Conservation (phyloP, 2,113 vertebrate genomes). For the Passer domesticus region DNA sequence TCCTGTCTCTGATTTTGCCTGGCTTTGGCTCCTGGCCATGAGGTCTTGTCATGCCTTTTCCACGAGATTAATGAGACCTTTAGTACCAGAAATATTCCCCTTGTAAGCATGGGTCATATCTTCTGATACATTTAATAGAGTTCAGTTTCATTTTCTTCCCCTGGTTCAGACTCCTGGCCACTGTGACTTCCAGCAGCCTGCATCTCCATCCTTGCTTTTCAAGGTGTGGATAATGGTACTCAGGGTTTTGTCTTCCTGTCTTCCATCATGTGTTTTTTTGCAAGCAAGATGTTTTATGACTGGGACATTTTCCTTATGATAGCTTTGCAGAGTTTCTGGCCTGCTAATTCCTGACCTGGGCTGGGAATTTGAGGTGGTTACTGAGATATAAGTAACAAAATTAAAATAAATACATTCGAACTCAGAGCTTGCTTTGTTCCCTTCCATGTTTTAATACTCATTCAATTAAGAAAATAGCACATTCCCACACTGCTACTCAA, state of each 20-base stretch:
- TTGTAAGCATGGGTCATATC: not conserved
- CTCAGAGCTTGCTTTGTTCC: not conserved
- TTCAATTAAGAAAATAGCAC: slow-evolving; percentile 25
- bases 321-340: not conserved
- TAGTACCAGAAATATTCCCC: not conserved
- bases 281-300: not conserved
- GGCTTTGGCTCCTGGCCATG: not conserved
- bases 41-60: not conserved
- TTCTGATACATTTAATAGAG: not conserved
- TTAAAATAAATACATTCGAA: not conserved
- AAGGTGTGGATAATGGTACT: not conserved
- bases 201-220: not conserved
- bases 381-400: not conserved
- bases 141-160: not conserved
- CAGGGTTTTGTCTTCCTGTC: not conserved
- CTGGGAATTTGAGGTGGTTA: not conserved
- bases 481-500: slow-evolving; percentile 13
- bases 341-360: not conserved
- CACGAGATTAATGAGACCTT: not conserved
- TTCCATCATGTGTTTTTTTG: not conserved
- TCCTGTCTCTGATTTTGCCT: not conserved
- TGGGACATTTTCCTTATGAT: not conserved
- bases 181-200: not conserved
- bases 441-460: not conserved
- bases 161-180: not conserved